Conservation (phyloP, 2,888 invertebrate genomes). For the Oxyteleia sp. region DNA sequence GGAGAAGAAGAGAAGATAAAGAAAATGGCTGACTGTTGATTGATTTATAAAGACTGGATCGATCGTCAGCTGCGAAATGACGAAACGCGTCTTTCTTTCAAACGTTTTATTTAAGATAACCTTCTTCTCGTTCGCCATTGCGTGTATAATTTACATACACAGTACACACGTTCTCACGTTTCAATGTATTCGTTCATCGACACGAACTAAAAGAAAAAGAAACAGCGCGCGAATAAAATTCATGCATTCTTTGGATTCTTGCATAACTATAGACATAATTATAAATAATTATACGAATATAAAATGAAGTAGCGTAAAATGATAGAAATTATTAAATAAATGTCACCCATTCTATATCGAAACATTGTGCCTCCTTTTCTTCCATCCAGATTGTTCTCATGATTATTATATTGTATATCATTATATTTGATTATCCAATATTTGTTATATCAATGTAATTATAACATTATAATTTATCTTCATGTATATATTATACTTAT, state of each 20-base stretch:
- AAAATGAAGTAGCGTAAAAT: slow-evolving; percentile 85
- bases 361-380: slow-evolving; percentile 62
- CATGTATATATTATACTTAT: background rate
- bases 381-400: slow-evolving; percentile 39
- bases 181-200: slow-evolving; percentile 72
- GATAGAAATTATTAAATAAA: slow-evolving; percentile 85
- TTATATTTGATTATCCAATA: slow-evolving; percentile 4
- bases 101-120: slow-evolving; percentile 1
- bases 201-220: slow-evolving; percentile 77
- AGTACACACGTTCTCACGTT: slow-evolving; percentile 31
- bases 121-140: slow-evolving; percentile 51
- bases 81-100: slow-evolving; percentile 8
- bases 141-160: slow-evolving; percentile 30
- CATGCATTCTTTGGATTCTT: slow-evolving; percentile 86
- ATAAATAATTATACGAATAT: slow-evolving; percentile 87
- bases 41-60: slow-evolving; percentile 66
- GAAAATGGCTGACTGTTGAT: slow-evolving; percentile 60
- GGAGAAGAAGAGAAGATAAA: slow-evolving; percentile 38
- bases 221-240: slow-evolving; percentile 79
- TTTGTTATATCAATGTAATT: slow-evolving; percentile 8
- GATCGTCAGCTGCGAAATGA: slow-evolving; percentile 52
- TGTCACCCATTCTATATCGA: slow-evolving; percentile 83
- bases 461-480: slow-evolving; percentile 8
- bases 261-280: slow-evolving; percentile 87
- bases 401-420: background rate